Evolutionary conservation across 2,113 vertebrate species (phyloP).

Genomic region (Motacilla tschutschensis): DNA sequence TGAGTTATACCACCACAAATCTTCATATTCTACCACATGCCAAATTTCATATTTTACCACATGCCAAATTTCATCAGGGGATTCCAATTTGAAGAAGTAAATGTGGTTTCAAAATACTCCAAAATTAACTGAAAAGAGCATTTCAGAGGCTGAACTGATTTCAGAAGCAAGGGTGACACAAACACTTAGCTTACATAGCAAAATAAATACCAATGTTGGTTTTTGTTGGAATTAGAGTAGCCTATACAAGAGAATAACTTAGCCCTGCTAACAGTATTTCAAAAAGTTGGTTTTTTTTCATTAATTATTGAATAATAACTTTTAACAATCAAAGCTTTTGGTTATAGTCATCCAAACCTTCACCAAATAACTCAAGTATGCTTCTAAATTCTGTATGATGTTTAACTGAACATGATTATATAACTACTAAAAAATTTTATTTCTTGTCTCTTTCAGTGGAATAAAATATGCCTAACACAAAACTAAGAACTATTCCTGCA

Average conservation of each 20-base stretch:
- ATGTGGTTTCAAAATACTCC: neutral
- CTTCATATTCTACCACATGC: neutral
- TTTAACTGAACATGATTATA: neutral
- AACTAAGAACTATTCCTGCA: neutral
- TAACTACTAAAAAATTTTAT: neutral
- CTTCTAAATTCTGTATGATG: neutral
- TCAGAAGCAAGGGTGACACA: neutral
- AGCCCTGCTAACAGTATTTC: neutral
- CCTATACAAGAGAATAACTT: neutral
- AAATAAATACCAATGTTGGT: neutral
- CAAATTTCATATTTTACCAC: neutral
- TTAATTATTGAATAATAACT: neutral
- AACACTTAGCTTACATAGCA: neutral
- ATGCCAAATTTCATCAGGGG: neutral
- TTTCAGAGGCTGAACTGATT: conserved; percentile 4
- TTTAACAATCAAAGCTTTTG: neutral
- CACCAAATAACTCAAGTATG: neutral
- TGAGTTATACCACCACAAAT: neutral
- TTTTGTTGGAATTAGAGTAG: neutral
- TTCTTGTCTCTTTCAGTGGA: neutral
- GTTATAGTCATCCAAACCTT: neutral
- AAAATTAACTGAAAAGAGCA: neutral
- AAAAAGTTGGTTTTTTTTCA: neutral
- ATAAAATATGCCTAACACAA: neutral
- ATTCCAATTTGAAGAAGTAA: neutral